phyloP scores from a whole-genome alignment of 2,888 invertebrate genomes.

The Meganola albula region DNA sequence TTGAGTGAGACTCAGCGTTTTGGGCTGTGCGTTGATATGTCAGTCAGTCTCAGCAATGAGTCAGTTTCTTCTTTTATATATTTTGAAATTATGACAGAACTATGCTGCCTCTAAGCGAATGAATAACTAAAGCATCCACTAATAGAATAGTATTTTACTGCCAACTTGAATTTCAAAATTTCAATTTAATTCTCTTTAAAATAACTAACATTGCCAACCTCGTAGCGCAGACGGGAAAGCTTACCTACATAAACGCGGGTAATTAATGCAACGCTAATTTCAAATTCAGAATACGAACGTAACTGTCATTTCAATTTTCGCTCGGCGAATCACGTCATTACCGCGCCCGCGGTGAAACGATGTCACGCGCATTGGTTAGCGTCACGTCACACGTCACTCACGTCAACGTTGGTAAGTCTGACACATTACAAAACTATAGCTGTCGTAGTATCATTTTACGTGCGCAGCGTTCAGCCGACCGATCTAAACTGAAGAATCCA shows the following conservation, averaged over 20 bases:
- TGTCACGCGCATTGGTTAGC: conserved; percentile 28
- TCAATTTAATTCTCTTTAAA: too few species aligned
- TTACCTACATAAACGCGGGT: conserved; percentile 11
- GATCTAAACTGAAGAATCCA: conserved; percentile 61
- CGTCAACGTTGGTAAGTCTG: conserved; percentile 35
- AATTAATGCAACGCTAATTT: conserved; percentile 25
- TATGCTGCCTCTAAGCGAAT: too few species aligned
- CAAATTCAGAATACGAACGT: conserved; percentile 29
- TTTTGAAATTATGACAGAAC: too few species aligned
- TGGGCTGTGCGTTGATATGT: too few species aligned
- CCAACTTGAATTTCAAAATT: too few species aligned
- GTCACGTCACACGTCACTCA: conserved; percentile 35
- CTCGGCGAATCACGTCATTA: conserved; percentile 27
- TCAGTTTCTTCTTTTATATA: too few species aligned
- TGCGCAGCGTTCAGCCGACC: conserved; percentile 53
- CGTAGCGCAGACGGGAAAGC: conserved; percentile 8
- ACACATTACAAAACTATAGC: too few species aligned
- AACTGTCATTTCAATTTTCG: conserved; percentile 31
- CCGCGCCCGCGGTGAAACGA: conserved; percentile 29
- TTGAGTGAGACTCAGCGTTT: too few species aligned
- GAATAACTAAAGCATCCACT: too few species aligned
- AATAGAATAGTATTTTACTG: too few species aligned
- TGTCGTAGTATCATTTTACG: too few species aligned
- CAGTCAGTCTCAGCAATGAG: too few species aligned
- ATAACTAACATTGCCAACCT: background rate